phyloP scores from a whole-genome alignment of 30 jellyfish, hydroid and myxozoan genomes.

The Hydra vulgaris region DNA sequence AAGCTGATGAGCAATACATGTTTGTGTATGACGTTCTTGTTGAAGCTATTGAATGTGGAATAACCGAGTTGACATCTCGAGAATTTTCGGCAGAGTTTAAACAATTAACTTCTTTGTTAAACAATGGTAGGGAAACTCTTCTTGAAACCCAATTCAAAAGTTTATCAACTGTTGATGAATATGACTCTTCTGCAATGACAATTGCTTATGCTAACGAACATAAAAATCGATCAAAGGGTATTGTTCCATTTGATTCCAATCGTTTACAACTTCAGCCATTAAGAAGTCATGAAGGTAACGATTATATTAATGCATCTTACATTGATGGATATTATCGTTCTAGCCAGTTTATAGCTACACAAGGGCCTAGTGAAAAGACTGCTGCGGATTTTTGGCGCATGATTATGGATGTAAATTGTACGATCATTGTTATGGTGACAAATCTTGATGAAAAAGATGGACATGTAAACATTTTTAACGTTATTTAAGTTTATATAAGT shows the following conservation, averaged over 20 bases:
- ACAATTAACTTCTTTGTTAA: constrained; percentile 36
- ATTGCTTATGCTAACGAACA: constrained; percentile 41
- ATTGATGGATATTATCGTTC: no score
- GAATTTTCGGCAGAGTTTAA: constrained; percentile 42
- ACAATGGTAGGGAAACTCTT: constrained; percentile 31
- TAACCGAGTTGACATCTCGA: constrained; percentile 59
- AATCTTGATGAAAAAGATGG: no score
- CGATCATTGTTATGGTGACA: no score
- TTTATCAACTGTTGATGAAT: constrained; percentile 31
- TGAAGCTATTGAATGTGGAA: constrained; percentile 84
- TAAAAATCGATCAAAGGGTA: constrained; percentile 49
- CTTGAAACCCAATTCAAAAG: constrained; percentile 51
- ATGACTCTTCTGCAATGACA: constrained; percentile 34
- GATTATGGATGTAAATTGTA: no score
- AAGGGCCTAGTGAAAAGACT: no score
- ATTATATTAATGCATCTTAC: no score
- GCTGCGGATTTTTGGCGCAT: no score
- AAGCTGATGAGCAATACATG: constrained; percentile 79
- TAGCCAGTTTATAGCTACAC: no score
- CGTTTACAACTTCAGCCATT: constrained; percentile 61
- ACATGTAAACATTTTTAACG: no score
- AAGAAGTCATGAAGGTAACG: constrained; percentile 58
- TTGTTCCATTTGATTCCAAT: constrained; percentile 54
- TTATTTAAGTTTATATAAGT: no score
- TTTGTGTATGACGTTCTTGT: constrained; percentile 69